Evolutionary conservation across 37 sponge, comb jelly and placozoan genomes (phyloP).

Genomic region (Ianthella basta): DNA sequence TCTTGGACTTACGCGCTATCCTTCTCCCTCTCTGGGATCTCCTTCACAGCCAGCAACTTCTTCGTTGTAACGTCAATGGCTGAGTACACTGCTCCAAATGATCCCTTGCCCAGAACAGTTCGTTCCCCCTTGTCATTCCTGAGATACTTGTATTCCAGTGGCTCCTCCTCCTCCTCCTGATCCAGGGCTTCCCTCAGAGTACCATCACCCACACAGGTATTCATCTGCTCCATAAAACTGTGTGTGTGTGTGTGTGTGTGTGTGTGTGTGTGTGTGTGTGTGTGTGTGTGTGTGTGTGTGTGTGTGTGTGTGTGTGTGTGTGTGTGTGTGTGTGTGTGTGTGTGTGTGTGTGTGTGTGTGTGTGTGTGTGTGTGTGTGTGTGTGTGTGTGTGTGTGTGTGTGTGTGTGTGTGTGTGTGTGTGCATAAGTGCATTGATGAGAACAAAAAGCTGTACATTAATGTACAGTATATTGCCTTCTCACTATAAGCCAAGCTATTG

Average conservation of each 20-base stretch:
- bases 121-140: constrained; percentile 39
- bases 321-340: constrained; percentile 16
- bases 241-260: too few species aligned
- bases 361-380: constrained; percentile 22
- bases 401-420: neutral
- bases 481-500: too few species aligned
- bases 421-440: neutral
- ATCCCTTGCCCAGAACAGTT: constrained; percentile 67
- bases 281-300: constrained; percentile 19
- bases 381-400: neutral
- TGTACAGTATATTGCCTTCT: too few species aligned
- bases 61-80: constrained; percentile 80
- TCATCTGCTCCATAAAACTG: constrained; percentile 44
- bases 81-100: constrained; percentile 87
- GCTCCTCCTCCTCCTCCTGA: constrained; percentile 1
- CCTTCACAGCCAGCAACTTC: constrained; percentile 90
- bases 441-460: neutral
- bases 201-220: neutral
- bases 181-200: neutral
- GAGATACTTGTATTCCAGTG: constrained; percentile 67
- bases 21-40: constrained; percentile 67
- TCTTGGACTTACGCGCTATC: constrained; percentile 43
- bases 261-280: neutral
- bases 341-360: constrained; percentile 16
- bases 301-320: constrained; percentile 2